Conservation (phyloP, 2,113 vertebrate species). For the Silurus meridionalis region DNA sequence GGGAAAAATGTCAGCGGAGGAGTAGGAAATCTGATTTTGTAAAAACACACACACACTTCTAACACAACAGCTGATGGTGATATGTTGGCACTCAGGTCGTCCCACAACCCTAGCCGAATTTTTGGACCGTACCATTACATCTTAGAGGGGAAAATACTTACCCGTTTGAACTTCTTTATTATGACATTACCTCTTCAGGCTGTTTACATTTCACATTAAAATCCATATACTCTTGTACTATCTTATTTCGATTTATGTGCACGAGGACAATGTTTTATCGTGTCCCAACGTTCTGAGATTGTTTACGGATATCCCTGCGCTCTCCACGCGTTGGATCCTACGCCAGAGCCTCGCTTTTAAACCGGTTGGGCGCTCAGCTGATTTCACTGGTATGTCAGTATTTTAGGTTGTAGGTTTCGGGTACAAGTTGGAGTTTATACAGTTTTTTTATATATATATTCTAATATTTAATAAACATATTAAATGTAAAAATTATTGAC, state of each 20-base stretch:
- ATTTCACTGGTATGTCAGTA: not conserved
- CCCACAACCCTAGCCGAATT: not conserved
- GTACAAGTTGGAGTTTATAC: not conserved
- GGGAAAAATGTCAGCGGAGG: constrained; percentile 10
- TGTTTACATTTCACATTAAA: not conserved
- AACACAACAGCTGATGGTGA: not conserved
- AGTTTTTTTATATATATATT: not conserved
- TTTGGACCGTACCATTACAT: not conserved
- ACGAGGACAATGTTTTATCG: not conserved
- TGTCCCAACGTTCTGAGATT: too few species aligned
- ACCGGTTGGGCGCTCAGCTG: constrained; percentile 4
- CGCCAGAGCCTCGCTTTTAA: not conserved
- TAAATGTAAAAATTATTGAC: not conserved
- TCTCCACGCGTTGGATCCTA: not conserved
- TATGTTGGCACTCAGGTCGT: not conserved
- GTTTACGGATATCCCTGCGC: not conserved
- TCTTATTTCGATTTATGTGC: not conserved
- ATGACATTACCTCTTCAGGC: too few species aligned
- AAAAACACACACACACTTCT: not conserved
- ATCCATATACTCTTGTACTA: rapidly evolving
- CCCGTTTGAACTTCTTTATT: not conserved
- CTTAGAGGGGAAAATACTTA: not conserved
- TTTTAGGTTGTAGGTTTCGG: not conserved
- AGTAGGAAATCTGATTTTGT: not conserved
- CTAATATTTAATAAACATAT: not conserved